Conservation (phyloP, 2,113 vertebrate species). For the Tringa solitaria region DNA sequence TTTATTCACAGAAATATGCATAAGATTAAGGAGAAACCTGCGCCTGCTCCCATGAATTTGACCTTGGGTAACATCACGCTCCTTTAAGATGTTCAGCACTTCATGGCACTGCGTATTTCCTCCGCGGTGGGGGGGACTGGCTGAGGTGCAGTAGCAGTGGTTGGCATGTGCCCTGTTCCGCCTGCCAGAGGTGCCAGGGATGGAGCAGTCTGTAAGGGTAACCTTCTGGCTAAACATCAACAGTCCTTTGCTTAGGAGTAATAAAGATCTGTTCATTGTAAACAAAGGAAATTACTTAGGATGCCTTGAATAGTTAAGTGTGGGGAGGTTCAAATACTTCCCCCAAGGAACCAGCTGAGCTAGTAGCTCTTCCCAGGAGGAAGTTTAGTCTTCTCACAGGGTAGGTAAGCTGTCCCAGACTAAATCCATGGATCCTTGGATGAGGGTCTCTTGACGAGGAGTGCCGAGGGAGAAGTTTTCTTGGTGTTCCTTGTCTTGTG, state of each 20-base stretch:
- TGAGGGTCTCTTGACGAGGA: background rate
- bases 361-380: background rate
- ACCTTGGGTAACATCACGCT: no score
- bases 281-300: background rate
- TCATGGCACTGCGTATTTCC: background rate
- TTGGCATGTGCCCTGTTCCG: background rate
- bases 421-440: background rate
- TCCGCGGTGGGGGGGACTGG: background rate
- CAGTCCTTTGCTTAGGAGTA: background rate
- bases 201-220: background rate
- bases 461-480: background rate
- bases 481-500: background rate
- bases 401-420: background rate
- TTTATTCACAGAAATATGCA: background rate
- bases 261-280: background rate
- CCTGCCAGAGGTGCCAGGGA: background rate
- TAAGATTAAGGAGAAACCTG: background rate
- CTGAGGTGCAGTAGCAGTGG: background rate
- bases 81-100: background rate
- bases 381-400: background rate
- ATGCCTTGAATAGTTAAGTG: background rate
- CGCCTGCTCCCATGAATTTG: background rate
- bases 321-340: background rate
- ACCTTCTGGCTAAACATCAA: background rate
- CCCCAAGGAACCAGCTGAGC: background rate